phyloP scores from a whole-genome alignment of 2,113 vertebrate genomes.

The Eretmochelys imbricata region DNA sequence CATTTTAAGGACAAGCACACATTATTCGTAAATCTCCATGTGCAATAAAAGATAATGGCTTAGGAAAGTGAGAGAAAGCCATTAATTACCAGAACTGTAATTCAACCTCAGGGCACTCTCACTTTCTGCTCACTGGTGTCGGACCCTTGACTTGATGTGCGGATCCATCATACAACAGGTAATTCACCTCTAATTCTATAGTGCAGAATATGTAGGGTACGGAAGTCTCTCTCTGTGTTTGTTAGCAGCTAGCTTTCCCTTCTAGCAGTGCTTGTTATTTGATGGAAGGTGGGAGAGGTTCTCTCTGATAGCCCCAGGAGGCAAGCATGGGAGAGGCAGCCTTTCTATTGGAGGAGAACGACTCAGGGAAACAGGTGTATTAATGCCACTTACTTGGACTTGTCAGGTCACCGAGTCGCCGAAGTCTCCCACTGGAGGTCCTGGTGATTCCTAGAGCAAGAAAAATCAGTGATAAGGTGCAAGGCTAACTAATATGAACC shows the following conservation, averaged over 20 bases:
- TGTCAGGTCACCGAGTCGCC: conserved; percentile 62
- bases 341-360: background rate
- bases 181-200: conserved; percentile 2
- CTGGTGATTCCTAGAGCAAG: conserved; percentile 70
- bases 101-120: conserved; percentile 30
- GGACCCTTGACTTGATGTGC: background rate
- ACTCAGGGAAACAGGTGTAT: background rate
- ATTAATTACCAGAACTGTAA: conserved; percentile 46
- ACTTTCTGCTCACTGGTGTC: background rate
- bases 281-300: fast-evolving
- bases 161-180: background rate
- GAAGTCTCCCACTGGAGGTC: conserved; percentile 77
- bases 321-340: no score
- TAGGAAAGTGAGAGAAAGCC: background rate
- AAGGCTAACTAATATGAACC: background rate
- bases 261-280: background rate
- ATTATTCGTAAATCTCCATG: conserved; percentile 49
- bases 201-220: background rate
- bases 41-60: conserved; percentile 62
- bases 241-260: background rate
- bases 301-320: background rate
- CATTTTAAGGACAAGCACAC: conserved; percentile 33
- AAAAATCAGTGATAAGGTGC: background rate
- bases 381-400: conserved; percentile 73
- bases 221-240: background rate